These are phyloP conservation scores for Subacronicta megacephala DNA, from an alignment of 2,888 invertebrate species.

Conservation along the genomic window DNA sequence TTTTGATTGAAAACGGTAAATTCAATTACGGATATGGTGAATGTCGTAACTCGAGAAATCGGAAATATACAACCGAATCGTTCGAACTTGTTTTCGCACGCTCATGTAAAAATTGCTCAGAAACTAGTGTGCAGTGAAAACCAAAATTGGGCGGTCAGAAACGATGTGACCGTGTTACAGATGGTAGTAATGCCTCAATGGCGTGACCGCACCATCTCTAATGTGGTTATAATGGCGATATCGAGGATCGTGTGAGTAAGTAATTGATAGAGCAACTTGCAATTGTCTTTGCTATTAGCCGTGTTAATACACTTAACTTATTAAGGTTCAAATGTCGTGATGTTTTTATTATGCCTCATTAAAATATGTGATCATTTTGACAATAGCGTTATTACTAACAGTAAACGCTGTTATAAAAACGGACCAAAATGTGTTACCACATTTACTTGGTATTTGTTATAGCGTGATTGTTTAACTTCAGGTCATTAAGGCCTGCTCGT, in stretches of 20 bases:
- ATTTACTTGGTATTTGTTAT: slow-evolving; percentile 13
- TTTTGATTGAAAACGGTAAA: slow-evolving; percentile 74
- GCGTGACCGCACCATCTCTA: slow-evolving; percentile 84
- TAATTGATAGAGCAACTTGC: slow-evolving; percentile 84
- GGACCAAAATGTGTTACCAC: slow-evolving; percentile 13
- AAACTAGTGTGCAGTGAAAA: slow-evolving; percentile 77
- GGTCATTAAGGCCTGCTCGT: slow-evolving; percentile 11
- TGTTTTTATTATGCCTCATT: slow-evolving; percentile 45
- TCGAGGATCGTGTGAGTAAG: slow-evolving; percentile 79
- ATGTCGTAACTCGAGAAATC: slow-evolving; percentile 66
- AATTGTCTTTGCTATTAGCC: slow-evolving; percentile 76
- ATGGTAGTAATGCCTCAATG: slow-evolving; percentile 82
- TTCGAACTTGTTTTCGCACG: slow-evolving; percentile 76
- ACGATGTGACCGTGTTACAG: slow-evolving; percentile 87
- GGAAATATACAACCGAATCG: slow-evolving; percentile 65
- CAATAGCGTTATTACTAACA: slow-evolving; percentile 38
- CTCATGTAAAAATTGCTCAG: slow-evolving; percentile 72
- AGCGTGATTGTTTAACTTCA: slow-evolving; percentile 5
- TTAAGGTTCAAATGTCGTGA: slow-evolving; percentile 56
- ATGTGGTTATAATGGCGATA: slow-evolving; percentile 86
- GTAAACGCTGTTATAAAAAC: slow-evolving; percentile 35
- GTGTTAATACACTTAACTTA: slow-evolving; percentile 71
- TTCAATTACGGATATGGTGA: slow-evolving; percentile 68
- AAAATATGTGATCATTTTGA: slow-evolving; percentile 45
- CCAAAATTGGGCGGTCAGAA: slow-evolving; percentile 82